phyloP scores from a whole-genome alignment of 2,113 vertebrate genomes.

The Callaeas wilsoni region DNA sequence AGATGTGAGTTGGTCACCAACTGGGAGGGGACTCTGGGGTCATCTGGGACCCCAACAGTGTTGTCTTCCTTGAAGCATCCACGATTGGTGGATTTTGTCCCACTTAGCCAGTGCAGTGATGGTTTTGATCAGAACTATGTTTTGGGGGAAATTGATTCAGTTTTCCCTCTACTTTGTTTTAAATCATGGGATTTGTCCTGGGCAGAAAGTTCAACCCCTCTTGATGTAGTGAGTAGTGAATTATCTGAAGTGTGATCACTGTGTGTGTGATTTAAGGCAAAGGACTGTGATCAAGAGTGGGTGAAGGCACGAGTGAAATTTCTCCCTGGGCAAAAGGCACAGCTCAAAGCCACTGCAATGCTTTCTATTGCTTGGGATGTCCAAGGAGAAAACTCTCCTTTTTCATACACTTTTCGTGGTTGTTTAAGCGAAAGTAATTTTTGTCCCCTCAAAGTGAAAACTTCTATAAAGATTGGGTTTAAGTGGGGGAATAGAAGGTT shows the following conservation, averaged over 20 bases:
- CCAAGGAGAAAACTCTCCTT: not conserved
- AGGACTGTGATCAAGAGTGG: not conserved
- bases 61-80: not conserved
- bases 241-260: not conserved
- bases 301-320: not conserved
- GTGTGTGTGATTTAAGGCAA: not conserved
- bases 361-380: not conserved
- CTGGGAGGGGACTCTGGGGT: not conserved
- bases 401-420: not conserved
- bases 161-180: not conserved
- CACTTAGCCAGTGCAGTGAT: not conserved
- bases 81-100: not conserved
- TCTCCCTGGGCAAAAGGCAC: not conserved
- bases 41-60: rapidly evolving
- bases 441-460: not conserved
- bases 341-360: rapidly evolving
- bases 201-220: not conserved
- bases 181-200: not conserved
- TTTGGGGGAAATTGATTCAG: not conserved
- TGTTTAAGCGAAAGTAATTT: not conserved
- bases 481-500: not conserved
- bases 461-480: not conserved
- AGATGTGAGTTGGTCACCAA: not conserved
- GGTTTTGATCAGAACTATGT: not conserved
- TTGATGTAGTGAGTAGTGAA: not conserved